Evolutionary conservation across 2,113 vertebrate species (phyloP), one percentile per base, ranked within the genome.

Genomic region (Pseudorasbora parva): DNA sequence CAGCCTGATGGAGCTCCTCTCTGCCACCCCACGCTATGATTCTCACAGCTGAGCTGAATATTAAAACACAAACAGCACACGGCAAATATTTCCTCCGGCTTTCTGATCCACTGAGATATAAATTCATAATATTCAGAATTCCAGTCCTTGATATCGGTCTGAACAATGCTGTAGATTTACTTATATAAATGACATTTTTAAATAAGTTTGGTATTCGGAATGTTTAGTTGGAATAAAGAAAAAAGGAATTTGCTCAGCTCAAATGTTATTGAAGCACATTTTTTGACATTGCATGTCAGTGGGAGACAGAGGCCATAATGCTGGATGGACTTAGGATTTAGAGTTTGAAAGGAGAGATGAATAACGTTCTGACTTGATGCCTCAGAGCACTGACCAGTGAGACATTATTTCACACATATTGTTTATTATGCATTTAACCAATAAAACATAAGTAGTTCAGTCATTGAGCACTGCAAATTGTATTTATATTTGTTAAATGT

Each of bases 41-140:
- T 92, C 87, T 86, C 84, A 86, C 91, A 93, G 92, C 92, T 92
- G 92, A 93, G 88, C 91, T 88, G 90, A 91, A 92, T 92, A 91
- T 89, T 91, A 91, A 92, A 89, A 86, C 33, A 77, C 41, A 85
- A 80, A 85, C 77, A 56, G 77, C 68, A n/a, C 47, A 27, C 54
- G 62, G 76, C 37, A 51, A 80, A 78, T 80, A 80, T 60, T n/a
- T 51, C 76, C 54, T 47, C 23, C 5, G 21, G 76, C 64, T 11
- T 5, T 62, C 11, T 79, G 4, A 84, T 79, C 21, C 30, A 71
- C 37, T 19, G 49, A 76, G 47, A 43, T 69, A 51, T 60, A 62
- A 77, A 84, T 45, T 77, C 8, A 54, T 27, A 51, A 69, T 81
- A 89, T 82, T 69, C 82, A 54, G 47, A 77, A 59, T 76, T 57